These are phyloP conservation scores for Drosophila meridionalis DNA, from an alignment of 2,888 invertebrate species.

Conservation along the genomic window DNA sequence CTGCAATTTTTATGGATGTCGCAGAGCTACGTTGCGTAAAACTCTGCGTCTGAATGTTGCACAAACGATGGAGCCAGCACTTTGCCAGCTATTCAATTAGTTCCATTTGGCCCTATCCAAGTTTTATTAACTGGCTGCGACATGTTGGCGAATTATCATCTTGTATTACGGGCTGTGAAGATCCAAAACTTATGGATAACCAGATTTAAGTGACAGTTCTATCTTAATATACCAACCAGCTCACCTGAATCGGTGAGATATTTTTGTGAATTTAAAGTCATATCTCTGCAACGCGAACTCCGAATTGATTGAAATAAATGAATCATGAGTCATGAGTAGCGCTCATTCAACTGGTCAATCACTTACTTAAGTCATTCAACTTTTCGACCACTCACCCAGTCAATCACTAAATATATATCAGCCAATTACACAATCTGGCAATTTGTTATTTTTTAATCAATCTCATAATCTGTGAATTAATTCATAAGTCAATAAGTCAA, in stretches of 20 bases:
- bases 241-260: too few species aligned
- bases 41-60: slow-evolving; percentile 16
- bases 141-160: not conserved
- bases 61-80: slow-evolving; percentile 21
- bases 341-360: not conserved
- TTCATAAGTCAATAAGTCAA: not conserved
- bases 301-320: too few species aligned
- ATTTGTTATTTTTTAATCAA: not conserved
- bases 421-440: not conserved
- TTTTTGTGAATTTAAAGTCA: too few species aligned
- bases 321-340: too few species aligned
- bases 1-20: slow-evolving; percentile 65
- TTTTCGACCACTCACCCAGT: not conserved
- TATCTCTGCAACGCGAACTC: too few species aligned
- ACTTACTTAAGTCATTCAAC: not conserved
- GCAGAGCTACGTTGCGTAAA: slow-evolving; percentile 22
- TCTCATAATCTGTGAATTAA: not conserved
- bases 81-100: slow-evolving; percentile 31
- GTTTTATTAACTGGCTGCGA: not conserved
- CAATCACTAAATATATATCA: not conserved
- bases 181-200: too few species aligned
- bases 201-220: too few species aligned
- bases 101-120: not conserved
- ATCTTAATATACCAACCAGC: too few species aligned
- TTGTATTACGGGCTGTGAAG: too few species aligned